Evolutionary conservation across 2,113 vertebrate genomes (phyloP), one percentile per base, ranked within the genome.

Genomic region (Hyla sarda): DNA sequence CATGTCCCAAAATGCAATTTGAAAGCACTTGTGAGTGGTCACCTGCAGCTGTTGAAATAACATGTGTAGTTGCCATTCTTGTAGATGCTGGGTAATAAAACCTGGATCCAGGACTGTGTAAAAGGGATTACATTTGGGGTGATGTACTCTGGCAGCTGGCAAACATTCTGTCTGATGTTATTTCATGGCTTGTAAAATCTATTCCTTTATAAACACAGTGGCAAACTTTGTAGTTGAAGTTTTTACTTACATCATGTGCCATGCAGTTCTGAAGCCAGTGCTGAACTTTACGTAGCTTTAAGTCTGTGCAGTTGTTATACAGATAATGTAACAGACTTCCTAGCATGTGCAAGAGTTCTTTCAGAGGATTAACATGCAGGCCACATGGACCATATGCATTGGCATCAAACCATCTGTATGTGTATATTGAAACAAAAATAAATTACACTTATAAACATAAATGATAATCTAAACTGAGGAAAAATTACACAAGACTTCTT

Each of bases 21-120:
- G 12, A 85, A 85, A 79, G 54, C 67, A 82, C 82, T 86, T 87
- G 67, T 71, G 79, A 74, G 78, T 87, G 81, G 85, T 58, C 85
- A 87, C 85, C 85, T 86, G 76, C 84, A 86, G 76, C 84, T 87
- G 85, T 87, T 82, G 78, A 87, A 87, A 87, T 82, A 87, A 82
- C 77, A 82, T 85, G 75, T 74, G 62, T 74, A 81, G 77, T 74
- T 87, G 67, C 85, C 77, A 82, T 82, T 74, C 77, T 60, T 81
- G 67, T 73, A 54, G 37, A 87, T 73, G 78, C 17, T 47, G 78
- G 60, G 78, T 74, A 87, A 87, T 87, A 87, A 87, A 87, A 58
- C 62, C 78, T 87, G 71, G 52, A 82, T 41, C 19, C 77, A 73
- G 78, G 56, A 80, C 78, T 74, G 67, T 87, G 56, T 72, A 82